These are phyloP conservation scores for Drosophila flavopinicola DNA, from an alignment of 2,888 invertebrate genomes.

Conservation along the genomic window DNA sequence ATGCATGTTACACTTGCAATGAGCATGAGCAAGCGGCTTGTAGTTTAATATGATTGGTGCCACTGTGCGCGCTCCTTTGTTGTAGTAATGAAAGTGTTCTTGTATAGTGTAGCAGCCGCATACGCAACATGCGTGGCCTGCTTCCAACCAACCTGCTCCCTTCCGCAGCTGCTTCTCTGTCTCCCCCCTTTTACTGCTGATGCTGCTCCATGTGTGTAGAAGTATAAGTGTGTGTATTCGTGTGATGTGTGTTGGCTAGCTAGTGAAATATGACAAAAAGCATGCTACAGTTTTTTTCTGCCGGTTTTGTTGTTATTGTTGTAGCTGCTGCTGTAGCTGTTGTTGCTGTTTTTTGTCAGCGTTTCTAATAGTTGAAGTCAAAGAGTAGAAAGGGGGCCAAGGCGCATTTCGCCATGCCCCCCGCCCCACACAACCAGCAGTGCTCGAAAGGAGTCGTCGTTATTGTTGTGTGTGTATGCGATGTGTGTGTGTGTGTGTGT, in stretches of 20 bases:
- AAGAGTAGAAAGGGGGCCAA: constrained; percentile 49
- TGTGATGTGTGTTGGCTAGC: constrained; percentile 44
- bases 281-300: constrained; percentile 65
- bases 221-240: constrained; percentile 12
- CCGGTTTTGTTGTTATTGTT: constrained; percentile 24
- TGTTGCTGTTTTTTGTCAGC: constrained; percentile 65
- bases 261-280: constrained; percentile 80
- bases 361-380: constrained; percentile 76
- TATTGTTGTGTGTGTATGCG: constrained; percentile 34
- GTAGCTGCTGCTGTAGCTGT: constrained; percentile 19
- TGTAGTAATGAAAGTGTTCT: constrained; percentile 77
- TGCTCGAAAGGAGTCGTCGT: constrained; percentile 29
- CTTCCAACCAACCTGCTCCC: neutral
- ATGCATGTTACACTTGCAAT: neutral
- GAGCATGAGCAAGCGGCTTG: too few species aligned
- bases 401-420: constrained; percentile 25
- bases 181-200: constrained; percentile 38
- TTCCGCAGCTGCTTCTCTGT: constrained; percentile 16
- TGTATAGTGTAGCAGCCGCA: constrained; percentile 66
- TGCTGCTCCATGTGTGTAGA: constrained; percentile 31
- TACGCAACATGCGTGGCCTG: constrained; percentile 76
- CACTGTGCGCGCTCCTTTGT: constrained; percentile 45
- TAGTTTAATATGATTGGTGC: neutral
- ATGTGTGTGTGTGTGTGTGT: constrained; percentile 35
- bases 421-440: constrained; percentile 7